Conservation (phyloP, 2,888 invertebrate species). For the Tachina grossa region DNA sequence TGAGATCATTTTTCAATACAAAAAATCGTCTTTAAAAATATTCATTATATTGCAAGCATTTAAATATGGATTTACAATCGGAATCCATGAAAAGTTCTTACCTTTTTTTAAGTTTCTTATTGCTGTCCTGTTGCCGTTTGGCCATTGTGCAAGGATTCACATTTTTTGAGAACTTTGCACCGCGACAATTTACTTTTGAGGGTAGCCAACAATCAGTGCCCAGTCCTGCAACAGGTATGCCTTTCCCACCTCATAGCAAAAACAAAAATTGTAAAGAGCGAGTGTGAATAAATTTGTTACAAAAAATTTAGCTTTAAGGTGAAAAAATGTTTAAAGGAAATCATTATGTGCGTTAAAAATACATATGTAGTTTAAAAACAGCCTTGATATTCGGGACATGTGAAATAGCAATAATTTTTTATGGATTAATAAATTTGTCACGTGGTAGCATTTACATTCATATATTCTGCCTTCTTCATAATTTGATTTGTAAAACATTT, state of each 20-base stretch:
- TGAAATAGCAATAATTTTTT: constrained; percentile 41
- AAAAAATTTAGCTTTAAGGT: not conserved
- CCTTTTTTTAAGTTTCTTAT: constrained; percentile 29
- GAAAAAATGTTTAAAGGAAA: not conserved
- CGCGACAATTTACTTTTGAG: constrained; percentile 73
- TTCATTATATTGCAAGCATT: constrained; percentile 12
- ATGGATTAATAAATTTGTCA: constrained; percentile 45
- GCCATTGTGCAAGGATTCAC: constrained; percentile 63
- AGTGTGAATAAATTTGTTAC: not conserved
- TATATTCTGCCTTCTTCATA: not conserved
- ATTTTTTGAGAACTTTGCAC: constrained; percentile 48
- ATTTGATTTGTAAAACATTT: constrained; percentile 33
- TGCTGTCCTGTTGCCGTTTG: constrained; percentile 58
- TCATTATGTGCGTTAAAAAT: constrained; percentile 18
- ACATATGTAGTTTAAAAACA: constrained; percentile 71
- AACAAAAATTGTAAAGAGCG: not conserved
- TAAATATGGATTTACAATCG: constrained; percentile 57
- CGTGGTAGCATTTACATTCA: constrained; percentile 1
- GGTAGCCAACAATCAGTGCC: constrained; percentile 34
- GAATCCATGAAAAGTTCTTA: constrained; percentile 46
- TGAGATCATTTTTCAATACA: constrained; percentile 11
- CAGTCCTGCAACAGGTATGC: constrained; percentile 66
- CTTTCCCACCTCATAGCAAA: not conserved
- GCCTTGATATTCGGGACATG: constrained; percentile 42
- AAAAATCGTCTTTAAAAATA: constrained; percentile 5